Evolutionary conservation across 2,797 vertebrate genomes (phyloP).

Genomic region (Numenius phaeopus): DNA sequence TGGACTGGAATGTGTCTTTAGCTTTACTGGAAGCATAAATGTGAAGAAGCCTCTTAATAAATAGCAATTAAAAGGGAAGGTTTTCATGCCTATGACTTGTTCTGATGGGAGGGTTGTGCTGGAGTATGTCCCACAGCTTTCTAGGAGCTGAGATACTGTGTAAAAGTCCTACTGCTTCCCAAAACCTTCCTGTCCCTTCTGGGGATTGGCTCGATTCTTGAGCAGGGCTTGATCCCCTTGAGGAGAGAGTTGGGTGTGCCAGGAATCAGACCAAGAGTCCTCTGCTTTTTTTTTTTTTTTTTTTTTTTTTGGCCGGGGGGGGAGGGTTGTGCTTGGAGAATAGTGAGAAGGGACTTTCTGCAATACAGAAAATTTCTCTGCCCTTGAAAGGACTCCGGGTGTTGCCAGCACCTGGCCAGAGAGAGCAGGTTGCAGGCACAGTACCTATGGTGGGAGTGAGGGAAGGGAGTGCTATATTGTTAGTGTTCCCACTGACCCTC

Average conservation of each 20-base stretch:
- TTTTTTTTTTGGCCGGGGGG: too few species aligned
- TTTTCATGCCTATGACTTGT: not conserved
- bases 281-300: not conserved
- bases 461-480: not conserved
- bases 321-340: not conserved
- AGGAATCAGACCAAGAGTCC: not conserved
- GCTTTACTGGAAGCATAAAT: not conserved
- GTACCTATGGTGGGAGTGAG: rapidly evolving
- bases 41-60: not conserved
- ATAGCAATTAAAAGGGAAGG: not conserved
- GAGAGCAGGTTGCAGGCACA: not conserved
- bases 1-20: not conserved
- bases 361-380: not conserved
- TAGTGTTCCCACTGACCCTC: not conserved
- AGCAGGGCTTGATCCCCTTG: not conserved
- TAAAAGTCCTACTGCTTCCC: not conserved
- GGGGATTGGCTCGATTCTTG: not conserved
- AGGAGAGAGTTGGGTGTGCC: not conserved
- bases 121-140: not conserved
- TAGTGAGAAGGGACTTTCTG: not conserved
- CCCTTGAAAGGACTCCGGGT: not conserved
- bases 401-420: not conserved
- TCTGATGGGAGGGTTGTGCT: not conserved
- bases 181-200: not conserved
- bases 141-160: not conserved